Base-by-base conservation (phyloP, 2,113 vertebrate species). In the Nannospalax galili region DNA sequence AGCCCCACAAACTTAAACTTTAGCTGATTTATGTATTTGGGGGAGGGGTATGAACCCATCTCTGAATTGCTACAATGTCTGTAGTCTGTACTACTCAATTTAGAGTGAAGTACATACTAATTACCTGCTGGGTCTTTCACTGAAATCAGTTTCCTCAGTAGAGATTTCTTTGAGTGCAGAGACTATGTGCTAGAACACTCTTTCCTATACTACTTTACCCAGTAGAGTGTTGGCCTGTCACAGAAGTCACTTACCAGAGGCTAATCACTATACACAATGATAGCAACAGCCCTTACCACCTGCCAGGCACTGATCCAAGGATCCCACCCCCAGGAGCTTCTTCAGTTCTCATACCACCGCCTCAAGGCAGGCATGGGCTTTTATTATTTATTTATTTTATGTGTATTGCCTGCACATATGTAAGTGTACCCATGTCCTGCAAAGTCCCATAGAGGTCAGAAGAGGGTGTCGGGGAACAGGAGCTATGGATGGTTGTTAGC, bases 61-160 rank as follows among this genome's bases (percentile, higher is more conserved):
- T 89, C 77, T 94, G 42, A 65, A 93, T 88, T 86, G 81, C 67
- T 82, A 40, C 42, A 60, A 26, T 75, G 52, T 26, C 56, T 48
- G 67, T 1, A 64, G 45, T 73, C 65, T 84, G 35, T 2, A n/a
- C 37, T 52, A 35, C 16, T 81, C 30, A 74, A 85, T 11, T 85
- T 19, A 88, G 4, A 88, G 64, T 73, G 60, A 80, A 84, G 56
- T 91, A 82, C 1, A 64, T 8, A 93, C 73, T 70, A 32, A 92
- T 17, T 20, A 62, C 79, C 91, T 22, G 26, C 60, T 37, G 65
- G 32, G 20, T 89, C 60, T 90, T 72, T 95, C 82, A 45, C 60
- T 86, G 67, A 72, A 81, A 81, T 64, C 32, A 48, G 48, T 62
- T 52, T 91, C 60, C n/a, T 26, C 32, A 80, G 3, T 64, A 67